Evolutionary conservation across 1,140 invertebrate genomes (phyloP), one percentile per base, ranked within the genome.

Genomic region (Lycorma delicatula): DNA sequence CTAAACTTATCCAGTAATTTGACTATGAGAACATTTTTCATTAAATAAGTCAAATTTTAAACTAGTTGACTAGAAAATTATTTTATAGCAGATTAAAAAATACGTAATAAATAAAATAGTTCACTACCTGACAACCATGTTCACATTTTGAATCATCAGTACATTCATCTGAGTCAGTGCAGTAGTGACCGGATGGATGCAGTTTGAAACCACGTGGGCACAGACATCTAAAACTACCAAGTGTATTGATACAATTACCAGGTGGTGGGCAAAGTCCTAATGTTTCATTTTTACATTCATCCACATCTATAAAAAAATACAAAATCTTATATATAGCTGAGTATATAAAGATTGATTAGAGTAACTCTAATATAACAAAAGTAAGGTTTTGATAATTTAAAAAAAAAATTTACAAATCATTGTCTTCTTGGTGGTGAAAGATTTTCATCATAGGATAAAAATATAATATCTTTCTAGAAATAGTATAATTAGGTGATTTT

Each of bases 221-320:
- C 11, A 75, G 63, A 63, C 84, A 86, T 28, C 74, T 69, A 64
- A 77, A 85, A 31, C 77, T 78, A 5, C 83, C 84, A 22, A 77
- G 63, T 2, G 73, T 78, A 61, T 81, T 81, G 7, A 76, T 78
- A 63, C 83, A 85, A 13, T 73, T 78, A 3, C 82, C 82, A 7
- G 84, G 85, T 64, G 81, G 74, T 0, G 83, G 81, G 67, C 88
- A 90, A 2, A 84, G 66, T n/a, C n/a, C n/a, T n/a, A n/a, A n/a
- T 5, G 77, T 70, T 31, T 82, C 73, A 47, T 85, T 81, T 26
- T 72, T 70, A 65, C 88, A 91, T 70, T 91, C 88, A 68, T 91
- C 85, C 13, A 90, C 82, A 71, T 91, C 86, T 88, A 68, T 1
- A 69, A 68, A 51, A 56, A 62, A 54, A 59, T 38, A 16, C 31